These are phyloP conservation scores for Podotricha telesiphe DNA, from an alignment of 2,888 invertebrate genomes.

Conservation along the genomic window DNA sequence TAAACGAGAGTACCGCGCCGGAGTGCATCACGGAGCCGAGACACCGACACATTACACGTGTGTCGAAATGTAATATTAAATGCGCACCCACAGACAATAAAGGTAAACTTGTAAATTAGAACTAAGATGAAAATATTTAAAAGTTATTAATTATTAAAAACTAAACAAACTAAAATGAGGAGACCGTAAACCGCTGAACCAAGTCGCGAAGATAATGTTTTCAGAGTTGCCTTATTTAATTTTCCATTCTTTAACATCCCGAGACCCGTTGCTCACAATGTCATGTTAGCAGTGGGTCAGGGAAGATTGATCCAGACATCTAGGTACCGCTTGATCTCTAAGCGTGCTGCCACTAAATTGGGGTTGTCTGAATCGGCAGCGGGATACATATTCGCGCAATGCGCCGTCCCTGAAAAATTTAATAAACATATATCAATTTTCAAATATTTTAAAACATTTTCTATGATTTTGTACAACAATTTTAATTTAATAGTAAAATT, in stretches of 20 bases:
- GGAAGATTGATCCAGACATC: constrained; percentile 76
- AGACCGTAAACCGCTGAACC: constrained; percentile 23
- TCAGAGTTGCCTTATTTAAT: constrained; percentile 25
- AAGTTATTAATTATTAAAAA: constrained; percentile 17
- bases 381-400: constrained; percentile 97
- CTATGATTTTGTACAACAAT: neutral
- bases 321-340: constrained; percentile 84
- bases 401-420: constrained; percentile 90
- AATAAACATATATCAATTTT: too few relatives aligned
- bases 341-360: constrained; percentile 87
- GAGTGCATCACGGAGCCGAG: constrained; percentile 7
- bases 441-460: too few relatives aligned
- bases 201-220: constrained; percentile 26
- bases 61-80: constrained; percentile 30
- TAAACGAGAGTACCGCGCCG: constrained; percentile 12
- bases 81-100: constrained; percentile 31
- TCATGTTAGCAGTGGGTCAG: constrained; percentile 31
- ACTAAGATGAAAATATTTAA: neutral
- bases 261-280: constrained; percentile 36
- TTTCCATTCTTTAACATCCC: constrained; percentile 32
- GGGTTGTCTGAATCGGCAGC: constrained; percentile 86
- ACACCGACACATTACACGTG: constrained; percentile 14
- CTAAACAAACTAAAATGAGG: constrained; percentile 16
- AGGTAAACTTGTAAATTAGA: neutral
- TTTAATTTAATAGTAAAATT: neutral